Conservation (phyloP, 2,113 vertebrate genomes). For the Cichladusa arquata region DNA sequence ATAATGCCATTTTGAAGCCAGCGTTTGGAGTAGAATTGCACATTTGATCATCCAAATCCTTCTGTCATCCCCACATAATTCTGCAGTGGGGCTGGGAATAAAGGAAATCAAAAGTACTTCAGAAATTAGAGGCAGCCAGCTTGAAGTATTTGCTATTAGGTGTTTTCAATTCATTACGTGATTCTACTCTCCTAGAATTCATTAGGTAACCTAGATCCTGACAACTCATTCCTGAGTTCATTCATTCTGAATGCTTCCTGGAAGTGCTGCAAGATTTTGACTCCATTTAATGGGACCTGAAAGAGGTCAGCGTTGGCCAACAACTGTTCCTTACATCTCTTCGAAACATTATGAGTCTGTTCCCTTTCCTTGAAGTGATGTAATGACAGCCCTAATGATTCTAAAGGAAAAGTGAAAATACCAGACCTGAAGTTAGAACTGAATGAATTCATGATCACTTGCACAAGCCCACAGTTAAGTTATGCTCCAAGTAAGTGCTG, state of each 20-base stretch:
- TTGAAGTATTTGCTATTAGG: constrained; percentile 25
- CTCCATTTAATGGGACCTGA: constrained; percentile 28
- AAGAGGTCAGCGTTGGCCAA: constrained; percentile 3
- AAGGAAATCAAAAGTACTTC: constrained; percentile 26
- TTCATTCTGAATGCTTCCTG: constrained; percentile 10
- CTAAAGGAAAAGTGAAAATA: neutral
- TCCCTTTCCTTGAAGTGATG: neutral
- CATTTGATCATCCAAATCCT: neutral
- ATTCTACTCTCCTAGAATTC: constrained; percentile 42
- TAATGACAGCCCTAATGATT: neutral
- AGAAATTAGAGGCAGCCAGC: constrained; percentile 22
- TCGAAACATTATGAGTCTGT: neutral
- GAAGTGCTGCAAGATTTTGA: constrained; percentile 6
- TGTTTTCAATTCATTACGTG: constrained; percentile 21
- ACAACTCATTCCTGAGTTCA: neutral
- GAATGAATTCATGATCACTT: neutral
- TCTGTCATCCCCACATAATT: constrained; percentile 24
- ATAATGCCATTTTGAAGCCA: constrained; percentile 49
- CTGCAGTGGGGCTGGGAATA: neutral
- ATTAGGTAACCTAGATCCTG: constrained; percentile 38
- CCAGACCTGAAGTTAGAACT: neutral
- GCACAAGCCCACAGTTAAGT: neutral
- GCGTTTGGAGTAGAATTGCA: constrained; percentile 4
- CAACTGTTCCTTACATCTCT: neutral
- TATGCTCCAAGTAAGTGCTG: neutral